A percentile compares a stretch with the other conserved stretches of the same genome.
These are phyloP conservation scores for Ferrisia virgata DNA, from an alignment of 2,888 invertebrate genomes.

Conservation along the genomic window DNA sequence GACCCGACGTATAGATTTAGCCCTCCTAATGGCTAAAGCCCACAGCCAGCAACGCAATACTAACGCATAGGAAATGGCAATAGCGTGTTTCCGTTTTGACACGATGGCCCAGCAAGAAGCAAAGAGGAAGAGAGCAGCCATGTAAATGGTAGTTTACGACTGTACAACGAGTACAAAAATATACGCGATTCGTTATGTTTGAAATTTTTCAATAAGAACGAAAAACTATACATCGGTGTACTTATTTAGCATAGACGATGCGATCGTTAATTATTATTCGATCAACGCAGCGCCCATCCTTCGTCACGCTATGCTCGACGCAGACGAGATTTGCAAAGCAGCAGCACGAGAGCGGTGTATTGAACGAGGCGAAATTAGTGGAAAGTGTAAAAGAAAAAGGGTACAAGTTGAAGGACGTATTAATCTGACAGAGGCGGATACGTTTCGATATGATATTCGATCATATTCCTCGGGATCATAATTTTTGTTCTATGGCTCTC, in stretches of 20 bases:
- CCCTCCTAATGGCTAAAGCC: no score
- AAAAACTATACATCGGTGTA: neutral
- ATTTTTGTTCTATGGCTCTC: constrained; percentile 71
- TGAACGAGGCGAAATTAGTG: neutral
- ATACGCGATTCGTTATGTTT: neutral
- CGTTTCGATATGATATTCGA: no score
- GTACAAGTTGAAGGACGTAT: no score
- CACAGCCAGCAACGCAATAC: neutral
- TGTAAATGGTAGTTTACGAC: neutral
- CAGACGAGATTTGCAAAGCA: neutral
- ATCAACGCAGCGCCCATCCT: neutral
- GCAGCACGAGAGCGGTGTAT: neutral
- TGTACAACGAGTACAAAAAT: neutral
- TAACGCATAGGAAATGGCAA: neutral
- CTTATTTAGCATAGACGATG: no score
- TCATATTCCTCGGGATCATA: no score
- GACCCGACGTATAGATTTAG: no score
- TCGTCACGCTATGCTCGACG: neutral
- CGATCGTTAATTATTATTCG: neutral
- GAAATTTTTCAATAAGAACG: neutral
- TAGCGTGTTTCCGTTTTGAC: constrained; percentile 7
- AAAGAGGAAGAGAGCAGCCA: no score
- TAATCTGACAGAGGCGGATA: no score
- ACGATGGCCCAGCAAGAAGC: no score
- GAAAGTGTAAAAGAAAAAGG: no score